A percentile compares a stretch with the other conserved stretches of the same genome.
phyloP scores from a whole-genome alignment of 2,113 vertebrate species.

The Cyprinodon brontotheroides region DNA sequence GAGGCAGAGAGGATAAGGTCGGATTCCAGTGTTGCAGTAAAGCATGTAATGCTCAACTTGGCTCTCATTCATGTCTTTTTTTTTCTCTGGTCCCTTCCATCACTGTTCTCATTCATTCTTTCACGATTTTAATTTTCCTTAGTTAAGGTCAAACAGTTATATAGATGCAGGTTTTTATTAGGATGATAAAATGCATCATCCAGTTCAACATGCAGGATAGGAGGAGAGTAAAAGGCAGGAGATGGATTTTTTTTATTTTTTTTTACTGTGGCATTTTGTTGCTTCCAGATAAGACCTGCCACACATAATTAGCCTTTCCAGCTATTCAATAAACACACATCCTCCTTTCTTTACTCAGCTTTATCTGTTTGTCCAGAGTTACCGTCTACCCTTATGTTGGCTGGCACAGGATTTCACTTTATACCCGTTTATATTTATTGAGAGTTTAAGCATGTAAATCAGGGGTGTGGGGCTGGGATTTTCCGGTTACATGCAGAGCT shows the following conservation, averaged over 20 bases:
- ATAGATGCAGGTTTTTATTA: not conserved
- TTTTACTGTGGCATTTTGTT: conserved; percentile 38
- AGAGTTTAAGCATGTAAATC: fast-evolving
- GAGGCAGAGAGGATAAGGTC: conserved; percentile 37
- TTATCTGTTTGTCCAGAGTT: not conserved
- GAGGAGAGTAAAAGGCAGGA: not conserved
- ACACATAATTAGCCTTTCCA: conserved; percentile 50
- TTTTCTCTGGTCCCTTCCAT: not conserved
- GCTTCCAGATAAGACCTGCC: conserved; percentile 36
- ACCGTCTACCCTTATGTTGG: not conserved
- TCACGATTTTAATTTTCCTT: not conserved
- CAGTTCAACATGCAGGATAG: not conserved
- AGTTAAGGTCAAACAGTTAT: not conserved
- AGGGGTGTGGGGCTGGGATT: not conserved
- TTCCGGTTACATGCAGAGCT: not conserved
- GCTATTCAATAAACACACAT: conserved; percentile 24
- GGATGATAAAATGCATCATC: conserved; percentile 4
- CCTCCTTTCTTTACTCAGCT: not conserved
- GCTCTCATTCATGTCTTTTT: conserved; percentile 23
- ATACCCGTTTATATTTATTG: not conserved
- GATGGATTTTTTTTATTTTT: not conserved
- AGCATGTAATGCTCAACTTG: conserved; percentile 72
- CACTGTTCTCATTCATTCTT: not conserved
- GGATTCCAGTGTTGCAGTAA: conserved; percentile 71
- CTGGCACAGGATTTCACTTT: no score